Conservation (phyloP, 2,888 invertebrate species). For the Dryomyza anilis region DNA sequence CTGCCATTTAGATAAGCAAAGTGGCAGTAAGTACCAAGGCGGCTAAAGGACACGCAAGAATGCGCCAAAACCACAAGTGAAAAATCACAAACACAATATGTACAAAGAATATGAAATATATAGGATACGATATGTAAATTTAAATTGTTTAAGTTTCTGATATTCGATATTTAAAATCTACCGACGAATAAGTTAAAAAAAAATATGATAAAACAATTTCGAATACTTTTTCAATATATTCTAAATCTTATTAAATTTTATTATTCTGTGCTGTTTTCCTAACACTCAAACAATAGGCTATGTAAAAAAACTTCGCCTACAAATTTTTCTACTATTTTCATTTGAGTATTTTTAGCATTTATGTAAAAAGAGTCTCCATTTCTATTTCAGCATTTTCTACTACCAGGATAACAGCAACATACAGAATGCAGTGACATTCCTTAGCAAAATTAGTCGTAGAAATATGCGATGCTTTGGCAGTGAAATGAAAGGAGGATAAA, state of each 20-base stretch:
- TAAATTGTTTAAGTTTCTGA: neutral
- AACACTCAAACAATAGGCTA: no score
- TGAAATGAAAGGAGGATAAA: conserved; percentile 7
- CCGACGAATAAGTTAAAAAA: neutral
- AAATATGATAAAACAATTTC: neutral
- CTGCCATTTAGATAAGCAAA: conserved; percentile 10
- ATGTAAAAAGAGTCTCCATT: conserved; percentile 27
- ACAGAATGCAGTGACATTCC: conserved; percentile 24
- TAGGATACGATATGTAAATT: no score
- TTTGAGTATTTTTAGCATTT: no score
- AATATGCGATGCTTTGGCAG: neutral
- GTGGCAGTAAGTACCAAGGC: neutral
- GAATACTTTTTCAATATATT: no score
- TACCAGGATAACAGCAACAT: conserved; percentile 30
- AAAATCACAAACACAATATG: neutral
- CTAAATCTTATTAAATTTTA: neutral
- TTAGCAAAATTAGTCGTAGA: neutral
- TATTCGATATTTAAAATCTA: no score
- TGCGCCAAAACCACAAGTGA: neutral
- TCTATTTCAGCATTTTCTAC: conserved; percentile 36
- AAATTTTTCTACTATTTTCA: neutral
- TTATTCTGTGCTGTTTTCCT: no score
- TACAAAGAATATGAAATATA: neutral
- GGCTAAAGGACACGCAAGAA: no score
- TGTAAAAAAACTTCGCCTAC: neutral